Conservation (phyloP, 2,113 vertebrate genomes). For the Atherinomorus stipes region DNA sequence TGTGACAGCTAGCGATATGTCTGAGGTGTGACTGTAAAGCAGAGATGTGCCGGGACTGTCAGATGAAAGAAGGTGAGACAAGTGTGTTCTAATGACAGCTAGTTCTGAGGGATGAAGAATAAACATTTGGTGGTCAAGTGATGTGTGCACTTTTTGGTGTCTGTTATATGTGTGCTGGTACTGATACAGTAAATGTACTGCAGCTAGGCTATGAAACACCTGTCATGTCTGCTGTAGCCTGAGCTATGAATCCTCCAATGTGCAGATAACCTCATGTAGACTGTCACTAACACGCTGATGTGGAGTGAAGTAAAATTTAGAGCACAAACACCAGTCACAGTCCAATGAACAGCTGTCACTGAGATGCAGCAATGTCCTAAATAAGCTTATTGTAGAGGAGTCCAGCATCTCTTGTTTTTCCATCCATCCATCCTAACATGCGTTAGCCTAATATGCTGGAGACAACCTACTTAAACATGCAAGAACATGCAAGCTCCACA, state of each 20-base stretch:
- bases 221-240: conserved; percentile 55
- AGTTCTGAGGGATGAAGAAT: conserved; percentile 53
- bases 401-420: conserved; percentile 21
- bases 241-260: conserved; percentile 20
- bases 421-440: not conserved
- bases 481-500: too few species aligned
- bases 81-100: conserved; percentile 60
- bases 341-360: conserved; percentile 10
- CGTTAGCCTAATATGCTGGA: too few species aligned
- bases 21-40: conserved; percentile 30
- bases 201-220: conserved; percentile 54
- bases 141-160: conserved; percentile 48
- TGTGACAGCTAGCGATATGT: conserved; percentile 53
- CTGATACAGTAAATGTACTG: conserved; percentile 2
- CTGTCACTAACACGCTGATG: conserved; percentile 33
- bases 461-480: too few species aligned
- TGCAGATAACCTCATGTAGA: conserved; percentile 39
- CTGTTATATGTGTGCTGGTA: conserved; percentile 28
- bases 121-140: conserved; percentile 56
- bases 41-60: conserved; percentile 54
- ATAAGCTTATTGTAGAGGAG: conserved; percentile 12
- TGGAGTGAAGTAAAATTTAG: conserved; percentile 24
- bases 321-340: conserved; percentile 38
- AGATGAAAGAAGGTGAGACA: conserved; percentile 51
- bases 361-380: conserved; percentile 21